Conservation (phyloP, 2,888 invertebrate genomes). For the Ormyrus nitidulus region DNA sequence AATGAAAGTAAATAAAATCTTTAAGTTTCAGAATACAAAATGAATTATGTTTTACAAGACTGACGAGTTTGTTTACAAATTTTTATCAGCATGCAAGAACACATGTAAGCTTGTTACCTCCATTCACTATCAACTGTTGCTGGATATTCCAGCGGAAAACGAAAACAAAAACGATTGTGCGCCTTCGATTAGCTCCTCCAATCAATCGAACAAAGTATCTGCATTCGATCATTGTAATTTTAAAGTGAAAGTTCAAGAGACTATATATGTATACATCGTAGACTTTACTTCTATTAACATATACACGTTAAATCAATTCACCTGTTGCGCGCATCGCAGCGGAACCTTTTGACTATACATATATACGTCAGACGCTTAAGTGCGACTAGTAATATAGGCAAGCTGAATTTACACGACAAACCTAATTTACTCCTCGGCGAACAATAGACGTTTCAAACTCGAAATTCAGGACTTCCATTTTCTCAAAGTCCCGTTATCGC, state of each 20-base stretch:
- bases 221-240: not conserved
- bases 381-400: not conserved
- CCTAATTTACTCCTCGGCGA: slow-evolving; percentile 25
- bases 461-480: slow-evolving; percentile 34
- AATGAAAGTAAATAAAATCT: too few species aligned
- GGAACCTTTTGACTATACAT: not conserved
- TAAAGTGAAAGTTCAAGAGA: slow-evolving; percentile 20
- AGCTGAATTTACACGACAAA: slow-evolving; percentile 25
- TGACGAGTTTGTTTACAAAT: too few species aligned
- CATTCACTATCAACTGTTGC: too few species aligned
- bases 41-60: too few species aligned
- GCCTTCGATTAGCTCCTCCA: not conserved
- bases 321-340: slow-evolving; percentile 40
- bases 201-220: not conserved
- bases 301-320: slow-evolving; percentile 40
- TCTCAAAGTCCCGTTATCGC: slow-evolving; percentile 25
- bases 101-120: too few species aligned
- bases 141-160: too few species aligned
- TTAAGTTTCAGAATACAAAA: too few species aligned
- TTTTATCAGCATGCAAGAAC: too few species aligned
- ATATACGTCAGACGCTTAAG: slow-evolving; percentile 1
- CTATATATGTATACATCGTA: not conserved
- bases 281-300: slow-evolving; percentile 6
- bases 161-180: too few species aligned
- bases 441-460: slow-evolving; percentile 35